phyloP scores from a whole-genome alignment of 2,113 vertebrate species.

The Hippoglossus stenolepis region DNA sequence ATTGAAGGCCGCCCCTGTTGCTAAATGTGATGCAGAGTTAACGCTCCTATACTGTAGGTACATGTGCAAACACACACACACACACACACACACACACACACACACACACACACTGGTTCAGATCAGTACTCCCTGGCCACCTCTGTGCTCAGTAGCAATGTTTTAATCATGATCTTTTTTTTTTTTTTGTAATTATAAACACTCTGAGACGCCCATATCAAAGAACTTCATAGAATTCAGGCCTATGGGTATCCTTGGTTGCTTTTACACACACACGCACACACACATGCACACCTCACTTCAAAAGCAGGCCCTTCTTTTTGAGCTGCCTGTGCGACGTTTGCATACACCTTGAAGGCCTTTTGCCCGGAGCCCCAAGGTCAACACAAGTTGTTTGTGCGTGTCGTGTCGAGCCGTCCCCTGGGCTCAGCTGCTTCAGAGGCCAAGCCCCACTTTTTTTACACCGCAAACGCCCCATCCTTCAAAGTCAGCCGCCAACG shows the following conservation, averaged over 20 bases:
- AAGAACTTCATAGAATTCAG: slow-evolving; percentile 82
- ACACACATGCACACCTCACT: slow-evolving; percentile 58
- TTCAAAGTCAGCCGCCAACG: slow-evolving; percentile 72
- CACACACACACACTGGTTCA: slow-evolving; percentile 25
- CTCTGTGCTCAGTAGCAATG: slow-evolving; percentile 71
- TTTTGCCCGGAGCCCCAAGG: slow-evolving; percentile 79
- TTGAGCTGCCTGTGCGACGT: slow-evolving; percentile 73
- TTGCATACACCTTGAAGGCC: slow-evolving; percentile 84
- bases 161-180: slow-evolving; percentile 85
- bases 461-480: slow-evolving; percentile 47
- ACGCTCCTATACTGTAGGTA: slow-evolving; percentile 1
- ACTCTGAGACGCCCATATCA: slow-evolving; percentile 80
- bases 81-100: no score
- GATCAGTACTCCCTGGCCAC: slow-evolving; percentile 64
- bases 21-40: slow-evolving; percentile 10
- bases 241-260: slow-evolving; percentile 83
- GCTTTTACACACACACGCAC: slow-evolving; percentile 74
- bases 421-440: slow-evolving; percentile 71
- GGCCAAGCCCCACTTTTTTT: slow-evolving; percentile 47
- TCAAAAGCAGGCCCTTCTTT: slow-evolving; percentile 79
- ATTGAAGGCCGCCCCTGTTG: slow-evolving; percentile 53
- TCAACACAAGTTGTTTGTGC: slow-evolving; percentile 81
- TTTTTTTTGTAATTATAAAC: slow-evolving; percentile 84
- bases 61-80: slow-evolving; percentile 3
- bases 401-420: slow-evolving; percentile 73